Base-by-base conservation (phyloP, 2,888 invertebrate genomes). In the Sceliomorpha sp. region DNA sequence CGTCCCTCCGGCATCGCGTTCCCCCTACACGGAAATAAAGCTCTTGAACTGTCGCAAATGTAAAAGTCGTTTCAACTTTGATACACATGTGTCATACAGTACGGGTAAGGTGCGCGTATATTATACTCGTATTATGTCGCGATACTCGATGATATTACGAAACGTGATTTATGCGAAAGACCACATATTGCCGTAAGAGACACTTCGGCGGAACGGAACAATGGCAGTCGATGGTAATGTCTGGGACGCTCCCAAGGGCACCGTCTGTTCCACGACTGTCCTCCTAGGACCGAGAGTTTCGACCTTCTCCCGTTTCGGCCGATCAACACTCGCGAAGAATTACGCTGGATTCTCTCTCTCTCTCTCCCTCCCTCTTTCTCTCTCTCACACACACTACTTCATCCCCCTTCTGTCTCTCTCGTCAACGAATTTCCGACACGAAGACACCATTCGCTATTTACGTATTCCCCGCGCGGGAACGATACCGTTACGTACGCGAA, bases 81-180 rank as follows among this genome's bases (percentile, higher is more conserved):
- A 73, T 70, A 51, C 68, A 78, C 74, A 75, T 70, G 64, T 56
- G 60, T 20, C 8, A 60, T 50, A 64, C 45, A 56, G n/a, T n/a
- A n/a, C n/a, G n/a, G n/a, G n/a, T 56, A 50, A 64, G 50, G 56
- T 10, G 44, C 37, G 14, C 42, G 13, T 13, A 9, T 56, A 63
- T 63, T 56, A 55, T 55, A 50, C 56, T 56, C 55, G 56, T 56
- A 64, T 64, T 56, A 56, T 64, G 39, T 36, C 37, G 56, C 56
- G 55, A 72, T 60, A 58, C 70, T 74, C 79, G 78, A 80, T 83
- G 83, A 83, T 85, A 84, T 84, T 84, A 79, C 83, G 79, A 78
- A 73, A 82, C 82, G 80, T 84, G 84, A 85, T 85, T 84, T 84
- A 85, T 82, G 80, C 76, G 74, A 72, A 78, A 74, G 77, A 80